These are phyloP conservation scores for Chrysochloris asiatica DNA, from an alignment of 2,113 vertebrate species.

Conservation along the genomic window DNA sequence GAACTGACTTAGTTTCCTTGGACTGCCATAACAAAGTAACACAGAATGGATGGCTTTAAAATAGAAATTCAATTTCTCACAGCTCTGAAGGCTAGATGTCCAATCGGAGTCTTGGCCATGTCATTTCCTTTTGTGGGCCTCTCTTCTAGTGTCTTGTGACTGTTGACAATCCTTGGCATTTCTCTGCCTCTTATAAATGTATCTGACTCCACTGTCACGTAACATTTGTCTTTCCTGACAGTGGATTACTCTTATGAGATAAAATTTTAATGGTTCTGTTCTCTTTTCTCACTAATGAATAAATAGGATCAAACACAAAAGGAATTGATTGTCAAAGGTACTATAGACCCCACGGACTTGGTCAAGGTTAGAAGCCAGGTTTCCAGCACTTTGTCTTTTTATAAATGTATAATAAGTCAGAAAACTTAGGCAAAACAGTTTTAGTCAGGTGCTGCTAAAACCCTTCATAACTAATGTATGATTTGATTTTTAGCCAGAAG, in stretches of 20 bases:
- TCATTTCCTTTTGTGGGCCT: background rate
- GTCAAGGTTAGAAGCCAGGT: background rate
- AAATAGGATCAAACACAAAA: background rate
- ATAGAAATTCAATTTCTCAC: background rate
- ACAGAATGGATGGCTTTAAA: background rate
- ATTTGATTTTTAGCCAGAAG: constrained; percentile 27
- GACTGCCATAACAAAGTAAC: background rate
- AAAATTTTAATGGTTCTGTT: background rate
- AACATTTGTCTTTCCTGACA: too few relatives aligned
- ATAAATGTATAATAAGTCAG: constrained; percentile 51
- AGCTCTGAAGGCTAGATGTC: background rate
- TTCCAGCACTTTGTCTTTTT: background rate
- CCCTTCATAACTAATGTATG: background rate
- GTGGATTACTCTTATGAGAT: too few relatives aligned
- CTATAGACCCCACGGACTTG: background rate
- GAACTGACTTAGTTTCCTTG: background rate
- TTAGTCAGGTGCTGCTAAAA: background rate
- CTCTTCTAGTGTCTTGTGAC: background rate
- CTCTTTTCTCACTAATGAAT: background rate
- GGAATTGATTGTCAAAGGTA: background rate
- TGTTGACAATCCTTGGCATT: background rate
- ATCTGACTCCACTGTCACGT: background rate
- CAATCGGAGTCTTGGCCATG: background rate
- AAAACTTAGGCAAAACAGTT: background rate
- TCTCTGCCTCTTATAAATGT: background rate